These are phyloP conservation scores for Aphelenchoides bicaudatus DNA, from an alignment of 2,888 invertebrate species.

Conservation along the genomic window DNA sequence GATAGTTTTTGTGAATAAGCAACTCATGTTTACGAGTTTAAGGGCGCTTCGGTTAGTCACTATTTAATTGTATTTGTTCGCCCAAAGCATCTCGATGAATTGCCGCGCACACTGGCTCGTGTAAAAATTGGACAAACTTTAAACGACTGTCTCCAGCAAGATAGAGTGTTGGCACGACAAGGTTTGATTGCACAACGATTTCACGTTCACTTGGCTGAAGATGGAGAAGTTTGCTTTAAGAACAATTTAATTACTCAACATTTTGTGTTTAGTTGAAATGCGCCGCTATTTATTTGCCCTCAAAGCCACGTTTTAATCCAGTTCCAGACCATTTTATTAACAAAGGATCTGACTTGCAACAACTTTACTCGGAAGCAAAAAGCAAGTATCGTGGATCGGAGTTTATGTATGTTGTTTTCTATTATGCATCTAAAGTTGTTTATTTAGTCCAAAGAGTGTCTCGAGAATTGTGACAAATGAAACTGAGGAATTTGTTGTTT, in stretches of 20 bases:
- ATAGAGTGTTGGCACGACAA: neutral
- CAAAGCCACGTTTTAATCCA: no score
- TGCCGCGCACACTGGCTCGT: neutral
- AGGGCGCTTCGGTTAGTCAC: no score
- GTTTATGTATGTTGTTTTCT: no score
- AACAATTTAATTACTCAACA: neutral
- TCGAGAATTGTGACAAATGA: no score
- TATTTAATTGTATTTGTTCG: conserved; percentile 10
- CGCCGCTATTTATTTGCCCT: conserved; percentile 16
- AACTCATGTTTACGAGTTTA: no score
- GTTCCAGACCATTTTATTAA: conserved; percentile 6
- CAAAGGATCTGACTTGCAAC: neutral
- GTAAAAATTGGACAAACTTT: conserved; percentile 8
- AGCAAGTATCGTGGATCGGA: no score
- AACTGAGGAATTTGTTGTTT: conserved; percentile 8
- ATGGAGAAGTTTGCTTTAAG: conserved; percentile 2
- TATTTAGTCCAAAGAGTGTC: conserved; percentile 9
- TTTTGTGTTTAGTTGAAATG: conserved; percentile 12
- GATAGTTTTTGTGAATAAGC: no score
- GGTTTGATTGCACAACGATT: conserved; percentile 4
- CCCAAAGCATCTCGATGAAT: neutral
- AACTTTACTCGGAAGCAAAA: no score
- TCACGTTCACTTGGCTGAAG: neutral
- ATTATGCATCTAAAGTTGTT: no score
- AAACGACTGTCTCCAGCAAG: conserved; percentile 4